Conservation (phyloP, 2,888 invertebrate genomes). For the Heliconius cydno region DNA sequence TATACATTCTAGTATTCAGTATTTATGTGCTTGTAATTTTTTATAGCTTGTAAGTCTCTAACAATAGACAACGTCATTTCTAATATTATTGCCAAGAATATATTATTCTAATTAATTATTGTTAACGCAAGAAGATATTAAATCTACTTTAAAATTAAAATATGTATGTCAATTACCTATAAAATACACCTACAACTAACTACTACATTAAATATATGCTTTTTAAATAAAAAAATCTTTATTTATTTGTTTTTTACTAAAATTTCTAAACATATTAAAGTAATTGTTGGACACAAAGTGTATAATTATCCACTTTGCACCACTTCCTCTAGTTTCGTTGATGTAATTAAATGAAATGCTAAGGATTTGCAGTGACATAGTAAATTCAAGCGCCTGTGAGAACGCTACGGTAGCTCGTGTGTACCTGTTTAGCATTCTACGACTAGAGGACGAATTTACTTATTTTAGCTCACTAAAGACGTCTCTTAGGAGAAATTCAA, state of each 20-base stretch:
- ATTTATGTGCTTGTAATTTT: too few relatives aligned
- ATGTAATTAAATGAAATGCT: slow-evolving; percentile 17
- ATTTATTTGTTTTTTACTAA: not conserved
- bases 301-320: not conserved
- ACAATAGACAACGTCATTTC: too few relatives aligned
- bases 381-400: slow-evolving; percentile 16
- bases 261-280: not conserved
- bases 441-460: slow-evolving; percentile 14
- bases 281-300: not conserved
- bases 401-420: slow-evolving; percentile 20
- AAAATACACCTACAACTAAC: too few relatives aligned
- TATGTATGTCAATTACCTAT: not conserved
- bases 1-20: too few relatives aligned
- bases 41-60: too few relatives aligned
- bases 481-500: slow-evolving; percentile 18
- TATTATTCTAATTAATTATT: too few relatives aligned
- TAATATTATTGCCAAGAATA: too few relatives aligned
- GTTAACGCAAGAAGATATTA: too few relatives aligned
- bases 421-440: slow-evolving; percentile 21
- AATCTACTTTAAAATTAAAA: too few relatives aligned
- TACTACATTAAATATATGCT: not conserved
- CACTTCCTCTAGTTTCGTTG: not conserved
- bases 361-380: slow-evolving; percentile 21
- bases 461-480: slow-evolving; percentile 25
- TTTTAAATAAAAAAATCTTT: not conserved